Percentiles rank a stretch among this genome's conserved stretches.
Conservation (phyloP, 2,888 invertebrate species). For the Melinaea menophilus region DNA sequence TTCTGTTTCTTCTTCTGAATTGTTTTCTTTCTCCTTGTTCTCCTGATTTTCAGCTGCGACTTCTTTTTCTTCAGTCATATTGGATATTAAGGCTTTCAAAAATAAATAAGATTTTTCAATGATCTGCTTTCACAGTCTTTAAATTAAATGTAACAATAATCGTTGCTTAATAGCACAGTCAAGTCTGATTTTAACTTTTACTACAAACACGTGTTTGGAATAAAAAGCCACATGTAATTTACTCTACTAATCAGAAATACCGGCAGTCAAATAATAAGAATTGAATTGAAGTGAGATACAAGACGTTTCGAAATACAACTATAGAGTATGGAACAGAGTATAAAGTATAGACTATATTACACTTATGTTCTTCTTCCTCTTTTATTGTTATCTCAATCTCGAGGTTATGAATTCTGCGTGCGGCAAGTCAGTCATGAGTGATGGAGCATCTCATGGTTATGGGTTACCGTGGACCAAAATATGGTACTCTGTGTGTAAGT, state of each 20-base stretch:
- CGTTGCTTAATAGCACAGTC: no score
- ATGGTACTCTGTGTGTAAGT: no score
- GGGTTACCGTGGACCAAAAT: no score
- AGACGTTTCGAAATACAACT: no score
- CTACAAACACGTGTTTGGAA: slow-evolving; percentile 19
- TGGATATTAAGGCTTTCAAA: background rate
- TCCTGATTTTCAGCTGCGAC: slow-evolving; percentile 46
- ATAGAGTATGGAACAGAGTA: background rate
- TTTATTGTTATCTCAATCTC: no score
- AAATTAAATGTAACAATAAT: no score
- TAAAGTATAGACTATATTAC: no score
- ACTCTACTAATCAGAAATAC: background rate
- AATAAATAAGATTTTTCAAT: background rate
- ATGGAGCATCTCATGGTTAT: no score
- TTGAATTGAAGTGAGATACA: background rate
- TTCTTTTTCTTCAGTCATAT: slow-evolving; percentile 66
- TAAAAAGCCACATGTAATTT: background rate
- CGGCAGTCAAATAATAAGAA: slow-evolving; percentile 5
- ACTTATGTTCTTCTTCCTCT: no score
- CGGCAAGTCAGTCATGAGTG: no score
- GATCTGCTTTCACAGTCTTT: no score
- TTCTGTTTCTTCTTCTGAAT: slow-evolving; percentile 46
- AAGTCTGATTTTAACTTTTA: background rate
- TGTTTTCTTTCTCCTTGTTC: slow-evolving; percentile 30
- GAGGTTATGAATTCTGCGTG: no score